Conservation (phyloP, 2,888 invertebrate genomes). For the Latrodectus hesperus region DNA sequence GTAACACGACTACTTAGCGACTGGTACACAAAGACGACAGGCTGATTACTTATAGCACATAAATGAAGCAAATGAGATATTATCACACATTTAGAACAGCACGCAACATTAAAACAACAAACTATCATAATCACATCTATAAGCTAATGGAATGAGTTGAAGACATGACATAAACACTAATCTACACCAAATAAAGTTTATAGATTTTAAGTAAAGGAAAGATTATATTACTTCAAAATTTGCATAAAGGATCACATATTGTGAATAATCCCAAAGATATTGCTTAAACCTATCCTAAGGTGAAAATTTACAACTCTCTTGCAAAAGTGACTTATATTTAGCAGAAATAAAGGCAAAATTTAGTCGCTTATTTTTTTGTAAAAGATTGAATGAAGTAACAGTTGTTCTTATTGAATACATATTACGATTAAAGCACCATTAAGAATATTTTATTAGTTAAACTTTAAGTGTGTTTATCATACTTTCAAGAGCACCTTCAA, state of each 20-base stretch:
- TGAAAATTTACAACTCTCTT: background rate
- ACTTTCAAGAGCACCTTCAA: too few species aligned
- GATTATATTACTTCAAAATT: background rate
- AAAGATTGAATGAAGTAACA: too few species aligned
- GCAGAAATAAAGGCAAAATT: too few species aligned
- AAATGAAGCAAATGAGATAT: constrained; percentile 8
- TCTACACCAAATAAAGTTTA: background rate
- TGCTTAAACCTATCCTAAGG: background rate
- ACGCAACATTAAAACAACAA: constrained; percentile 40
- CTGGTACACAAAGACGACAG: too few species aligned
- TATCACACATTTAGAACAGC: constrained; percentile 31
- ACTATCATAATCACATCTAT: constrained; percentile 16
- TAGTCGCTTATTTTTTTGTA: too few species aligned
- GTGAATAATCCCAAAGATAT: background rate
- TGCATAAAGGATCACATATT: background rate
- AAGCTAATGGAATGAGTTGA: constrained; percentile 20
- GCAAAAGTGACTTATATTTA: too few species aligned
- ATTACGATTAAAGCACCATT: too few species aligned
- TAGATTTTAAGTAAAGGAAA: background rate
- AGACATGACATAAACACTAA: background rate
- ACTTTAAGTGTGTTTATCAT: too few species aligned
- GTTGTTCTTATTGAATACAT: too few species aligned
- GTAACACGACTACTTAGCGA: too few species aligned
- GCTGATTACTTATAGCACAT: background rate
- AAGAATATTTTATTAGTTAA: too few species aligned